phyloP scores from a whole-genome alignment of 2,888 invertebrate genomes.

The Phaedon cochleariae region DNA sequence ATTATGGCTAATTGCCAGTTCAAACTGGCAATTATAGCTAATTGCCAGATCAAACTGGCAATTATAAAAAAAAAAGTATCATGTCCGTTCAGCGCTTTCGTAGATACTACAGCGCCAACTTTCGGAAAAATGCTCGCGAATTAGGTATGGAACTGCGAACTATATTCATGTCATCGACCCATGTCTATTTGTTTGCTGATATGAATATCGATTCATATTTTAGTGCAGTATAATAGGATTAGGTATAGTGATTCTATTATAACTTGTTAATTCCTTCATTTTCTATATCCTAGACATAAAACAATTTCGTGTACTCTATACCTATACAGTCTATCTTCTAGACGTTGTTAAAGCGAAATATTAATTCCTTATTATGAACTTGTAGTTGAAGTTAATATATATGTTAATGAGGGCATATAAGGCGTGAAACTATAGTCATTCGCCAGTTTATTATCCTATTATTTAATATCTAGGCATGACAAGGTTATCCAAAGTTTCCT shows the following conservation, averaged over 20 bases:
- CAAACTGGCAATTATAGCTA: no score
- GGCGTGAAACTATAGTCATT: constrained; percentile 50
- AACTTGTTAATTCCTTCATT: background rate
- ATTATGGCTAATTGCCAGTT: no score
- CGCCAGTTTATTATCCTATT: constrained; percentile 51
- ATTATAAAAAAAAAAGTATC: no score
- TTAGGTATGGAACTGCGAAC: no score
- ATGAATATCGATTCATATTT: no score
- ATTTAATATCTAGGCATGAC: constrained; percentile 14
- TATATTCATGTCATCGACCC: no score
- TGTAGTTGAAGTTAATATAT: constrained; percentile 56
- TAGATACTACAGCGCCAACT: no score
- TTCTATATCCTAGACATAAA: background rate
- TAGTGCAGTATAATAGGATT: background rate
- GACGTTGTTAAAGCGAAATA: constrained; percentile 12
- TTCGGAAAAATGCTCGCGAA: no score
- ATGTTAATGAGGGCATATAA: constrained; percentile 58
- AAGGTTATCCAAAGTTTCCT: background rate
- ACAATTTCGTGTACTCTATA: background rate
- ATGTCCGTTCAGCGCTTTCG: no score
- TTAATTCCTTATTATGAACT: constrained; percentile 20
- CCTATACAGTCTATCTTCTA: background rate
- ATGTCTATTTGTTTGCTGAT: no score
- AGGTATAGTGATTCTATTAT: background rate
- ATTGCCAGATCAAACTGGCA: no score